Percentiles rank a stretch among this genome's conserved stretches.
phyloP scores from a whole-genome alignment of 2,797 vertebrate species.

The Falco concolor region DNA sequence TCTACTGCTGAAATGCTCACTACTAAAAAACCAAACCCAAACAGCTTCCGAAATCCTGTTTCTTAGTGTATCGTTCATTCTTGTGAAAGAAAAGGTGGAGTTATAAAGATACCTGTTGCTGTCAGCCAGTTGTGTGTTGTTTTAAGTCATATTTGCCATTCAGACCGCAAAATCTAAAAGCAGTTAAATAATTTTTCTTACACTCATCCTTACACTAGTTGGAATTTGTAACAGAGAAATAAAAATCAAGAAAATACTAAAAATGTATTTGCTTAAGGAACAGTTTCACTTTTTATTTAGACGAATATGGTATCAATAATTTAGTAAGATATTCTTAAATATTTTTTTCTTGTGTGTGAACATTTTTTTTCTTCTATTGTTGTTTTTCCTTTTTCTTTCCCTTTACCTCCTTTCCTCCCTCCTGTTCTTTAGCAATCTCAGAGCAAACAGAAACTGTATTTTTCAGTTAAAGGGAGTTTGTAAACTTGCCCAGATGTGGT shows the following conservation, averaged over 20 bases:
- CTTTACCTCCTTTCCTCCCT: not conserved
- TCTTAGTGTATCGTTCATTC: not conserved
- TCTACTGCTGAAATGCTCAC: not conserved
- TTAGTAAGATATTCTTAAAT: not conserved
- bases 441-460: not conserved
- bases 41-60: not conserved
- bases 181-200: not conserved
- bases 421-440: not conserved
- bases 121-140: not conserved
- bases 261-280: not conserved
- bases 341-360: not conserved
- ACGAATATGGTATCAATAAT: not conserved
- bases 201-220: not conserved
- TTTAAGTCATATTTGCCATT: not conserved
- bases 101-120: constrained; percentile 24
- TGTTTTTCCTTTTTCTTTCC: not conserved
- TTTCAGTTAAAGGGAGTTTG: not conserved
- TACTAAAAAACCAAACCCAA: not conserved
- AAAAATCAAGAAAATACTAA: not conserved
- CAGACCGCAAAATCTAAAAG: not conserved
- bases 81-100: not conserved
- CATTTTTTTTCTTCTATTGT: not conserved
- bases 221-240: not conserved
- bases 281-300: not conserved
- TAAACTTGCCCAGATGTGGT: not conserved